Base-by-base conservation (phyloP, 2,797 vertebrate genomes). In the Danionella dracula region DNA sequence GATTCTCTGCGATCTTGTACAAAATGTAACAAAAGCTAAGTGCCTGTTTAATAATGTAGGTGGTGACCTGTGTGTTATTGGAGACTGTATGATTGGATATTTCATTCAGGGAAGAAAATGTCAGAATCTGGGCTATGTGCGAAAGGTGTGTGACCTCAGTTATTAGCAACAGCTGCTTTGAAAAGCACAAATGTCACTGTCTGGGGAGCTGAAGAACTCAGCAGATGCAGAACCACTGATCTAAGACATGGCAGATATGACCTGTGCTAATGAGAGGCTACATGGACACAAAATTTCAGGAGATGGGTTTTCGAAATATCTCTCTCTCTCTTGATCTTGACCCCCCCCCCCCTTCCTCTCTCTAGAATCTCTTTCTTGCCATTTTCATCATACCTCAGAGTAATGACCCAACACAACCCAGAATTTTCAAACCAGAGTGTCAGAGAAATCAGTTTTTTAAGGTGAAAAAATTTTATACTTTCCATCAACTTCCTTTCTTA, bases 1-100 rank as follows among this genome's bases (percentile, higher is more conserved):
- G 72, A 72, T 69, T 69, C 31, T 56, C 16, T 44, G 27, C n/a
- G n/a, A n/a, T n/a, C n/a, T n/a, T n/a, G n/a, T n/a, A 72, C 48
- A 31, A 49, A 41, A 51, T 73, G 65, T 51, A 73, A 76, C 68
- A 71, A 73, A 78, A 73, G 68, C 68, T 55, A 71, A 73, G 76
- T 49, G 67, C 65, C 71, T 76, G 73, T 68, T 78, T 76, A 76
- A 78, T 78, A 75, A 71, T 75, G 61, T 76, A 76, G 76, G 76
- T 71, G 56, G 64, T 71, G 71, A 68, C 76, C 65, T 68, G 51
- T 31, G 35, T 76, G 71, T 76, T 78, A 78, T 73, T 78, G 71
- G 71, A 76, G 72, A 73, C 64, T 68, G 64, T 73, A 48, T 76
- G 76, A 78, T 78, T 73, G 73, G 71, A 75, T 73, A 76, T 76